Base-by-base conservation (phyloP, 2,888 invertebrate species). In the Hymenopus coronatus region DNA sequence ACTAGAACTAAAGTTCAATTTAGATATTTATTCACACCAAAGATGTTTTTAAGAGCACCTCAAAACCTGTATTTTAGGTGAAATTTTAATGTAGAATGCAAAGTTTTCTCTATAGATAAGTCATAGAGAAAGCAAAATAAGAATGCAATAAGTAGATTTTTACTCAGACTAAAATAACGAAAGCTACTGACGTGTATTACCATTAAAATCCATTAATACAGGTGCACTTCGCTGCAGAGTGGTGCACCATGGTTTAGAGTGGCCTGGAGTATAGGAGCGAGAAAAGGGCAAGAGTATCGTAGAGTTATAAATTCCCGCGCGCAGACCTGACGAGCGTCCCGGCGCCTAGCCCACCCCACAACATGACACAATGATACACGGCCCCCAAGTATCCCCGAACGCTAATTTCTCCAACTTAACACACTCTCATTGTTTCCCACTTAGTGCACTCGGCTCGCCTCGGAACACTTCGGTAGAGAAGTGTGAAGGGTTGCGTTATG, bases 371-470 rank as follows among this genome's bases (percentile, higher is more conserved):
- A 84, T 81, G 88, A 86, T 81, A 81, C 86, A 86, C 81, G 40
- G 81, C 86, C 28, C 86, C 81, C 54, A 70, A 70, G 54, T 70
- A 70, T 70, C 54, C 54, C 54, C 54, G 54, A 30, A 84, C 84
- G 84, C 86, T 81, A 54, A 86, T 86, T 84, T 25, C 86, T 86
- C 85, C 85, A 46, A 46, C 46, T 54, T 14, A 54, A 85, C 54
- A 70, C 27, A 81, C 28, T 14, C 81, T 86, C 86, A 86, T 86
- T 86, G 86, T 86, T 86, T 86, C 86, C 25, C 86, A 86, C 86
- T 86, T 86, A 86, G 28, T 70, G 54, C 25, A 25, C 54, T 70
- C 54, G 54, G 20, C 3, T 70, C 54, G 25, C 20, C 25, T 70
- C 54, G 54, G 54, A 70, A 70, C 54, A 70, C 54, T 70, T 70